A percentile compares a stretch with the other conserved stretches of the same genome.
Conservation (phyloP, 2,888 invertebrate genomes). For the Sisyra nigra region DNA sequence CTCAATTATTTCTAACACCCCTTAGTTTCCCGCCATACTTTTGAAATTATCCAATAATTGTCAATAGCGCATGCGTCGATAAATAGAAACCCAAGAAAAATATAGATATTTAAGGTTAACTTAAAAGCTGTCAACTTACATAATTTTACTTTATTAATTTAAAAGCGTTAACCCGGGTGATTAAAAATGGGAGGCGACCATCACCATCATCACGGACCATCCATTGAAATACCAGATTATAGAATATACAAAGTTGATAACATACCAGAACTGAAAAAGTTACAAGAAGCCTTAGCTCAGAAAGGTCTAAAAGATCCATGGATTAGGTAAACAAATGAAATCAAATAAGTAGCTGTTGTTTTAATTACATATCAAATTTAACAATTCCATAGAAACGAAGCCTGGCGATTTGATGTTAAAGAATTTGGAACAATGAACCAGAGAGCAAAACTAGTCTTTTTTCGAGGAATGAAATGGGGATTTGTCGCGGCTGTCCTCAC, state of each 20-base stretch:
- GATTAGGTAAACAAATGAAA: constrained; percentile 42
- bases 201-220: constrained; percentile 33
- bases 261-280: constrained; percentile 42
- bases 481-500: constrained; percentile 39
- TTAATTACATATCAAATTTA: background rate
- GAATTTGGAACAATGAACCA: constrained; percentile 34
- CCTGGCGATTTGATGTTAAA: constrained; percentile 57
- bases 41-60: too few species aligned
- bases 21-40: too few species aligned
- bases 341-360: background rate
- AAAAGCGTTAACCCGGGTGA: background rate
- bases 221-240: constrained; percentile 54
- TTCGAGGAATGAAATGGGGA: constrained; percentile 51
- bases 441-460: constrained; percentile 31
- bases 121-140: background rate
- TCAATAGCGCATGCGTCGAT: too few species aligned
- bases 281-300: constrained; percentile 45
- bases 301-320: constrained; percentile 73
- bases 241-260: constrained; percentile 56
- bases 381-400: constrained; percentile 48
- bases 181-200: constrained; percentile 17
- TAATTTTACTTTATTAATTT: background rate
- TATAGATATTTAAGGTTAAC: too few species aligned
- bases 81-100: too few species aligned
- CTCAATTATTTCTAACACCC: too few species aligned